Conservation (phyloP, 1,140 invertebrate species). For the Hirudo medicinalis region DNA sequence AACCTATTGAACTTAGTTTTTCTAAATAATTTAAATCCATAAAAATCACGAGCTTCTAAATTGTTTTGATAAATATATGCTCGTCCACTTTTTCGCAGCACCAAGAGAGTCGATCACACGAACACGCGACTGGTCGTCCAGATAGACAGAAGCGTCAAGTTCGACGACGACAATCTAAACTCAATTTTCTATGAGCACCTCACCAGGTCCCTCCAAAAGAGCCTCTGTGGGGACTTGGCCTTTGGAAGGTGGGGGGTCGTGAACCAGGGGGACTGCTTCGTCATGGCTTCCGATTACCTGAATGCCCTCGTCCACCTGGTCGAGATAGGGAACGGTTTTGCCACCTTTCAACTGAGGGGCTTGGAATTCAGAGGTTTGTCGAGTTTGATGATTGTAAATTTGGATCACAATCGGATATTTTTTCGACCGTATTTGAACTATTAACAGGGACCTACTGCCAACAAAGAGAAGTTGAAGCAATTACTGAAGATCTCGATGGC, state of each 20-base stretch:
- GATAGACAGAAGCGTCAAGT: conserved; percentile 57
- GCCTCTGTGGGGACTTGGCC: conserved; percentile 81
- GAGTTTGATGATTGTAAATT: too few species aligned
- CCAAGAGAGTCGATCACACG: conserved; percentile 86
- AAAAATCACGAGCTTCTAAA: too few species aligned
- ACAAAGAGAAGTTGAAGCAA: conserved; percentile 63
- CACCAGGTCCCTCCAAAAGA: conserved; percentile 86
- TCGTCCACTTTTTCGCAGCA: conserved; percentile 43
- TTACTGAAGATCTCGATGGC: conserved; percentile 88
- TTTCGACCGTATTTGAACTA: background rate
- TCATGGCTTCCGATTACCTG: conserved; percentile 88
- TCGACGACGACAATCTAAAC: conserved; percentile 94
- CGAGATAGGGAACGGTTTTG: conserved; percentile 92
- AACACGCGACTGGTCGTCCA: conserved; percentile 89
- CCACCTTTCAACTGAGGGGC: conserved; percentile 92
- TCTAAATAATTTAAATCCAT: too few species aligned
- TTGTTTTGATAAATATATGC: too few species aligned
- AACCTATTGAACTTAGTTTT: too few species aligned
- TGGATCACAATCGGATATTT: too few species aligned
- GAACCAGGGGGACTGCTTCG: conserved; percentile 87
- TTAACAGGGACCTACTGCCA: conserved; percentile 78
- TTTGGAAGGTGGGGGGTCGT: conserved; percentile 73
- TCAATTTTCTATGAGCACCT: conserved; percentile 99
- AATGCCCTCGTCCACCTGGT: conserved; percentile 96
- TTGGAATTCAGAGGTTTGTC: conserved; percentile 74